Evolutionary conservation across 2,113 vertebrate species (phyloP).

Genomic region (Naja naja): DNA sequence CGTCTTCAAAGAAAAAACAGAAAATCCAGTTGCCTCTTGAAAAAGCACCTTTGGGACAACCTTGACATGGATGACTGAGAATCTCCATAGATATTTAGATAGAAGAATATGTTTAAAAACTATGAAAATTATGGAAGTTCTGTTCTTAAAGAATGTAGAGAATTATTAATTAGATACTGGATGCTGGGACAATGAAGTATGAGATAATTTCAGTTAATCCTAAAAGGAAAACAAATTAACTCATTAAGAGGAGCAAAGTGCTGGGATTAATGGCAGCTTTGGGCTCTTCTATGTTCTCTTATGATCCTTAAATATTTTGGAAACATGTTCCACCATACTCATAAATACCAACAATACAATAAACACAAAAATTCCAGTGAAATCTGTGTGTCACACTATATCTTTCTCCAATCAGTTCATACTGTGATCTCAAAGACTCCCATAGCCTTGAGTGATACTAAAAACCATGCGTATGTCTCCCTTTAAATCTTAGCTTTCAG

Average conservation of each 20-base stretch:
- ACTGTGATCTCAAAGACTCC: not conserved
- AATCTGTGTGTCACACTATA: not conserved
- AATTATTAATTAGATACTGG: conserved; percentile 17
- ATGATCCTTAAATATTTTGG: conserved; percentile 1
- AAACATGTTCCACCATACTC: not conserved
- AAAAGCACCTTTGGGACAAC: too few species aligned
- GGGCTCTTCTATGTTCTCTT: conserved; percentile 1
- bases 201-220: conserved; percentile 17
- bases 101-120: not conserved
- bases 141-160: conserved; percentile 12
- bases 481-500: not conserved
- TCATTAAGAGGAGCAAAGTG: conserved; percentile 16
- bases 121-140: conserved; percentile 6
- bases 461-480: not conserved
- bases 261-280: not conserved
- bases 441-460: conserved; percentile 12
- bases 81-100: too few species aligned
- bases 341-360: not conserved
- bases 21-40: too few species aligned
- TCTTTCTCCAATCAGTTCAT: not conserved
- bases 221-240: conserved; percentile 23
- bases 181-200: conserved; percentile 4
- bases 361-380: not conserved
- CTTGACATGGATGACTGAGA: too few species aligned
- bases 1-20: too few species aligned